phyloP scores from a whole-genome alignment of 2,797 vertebrate genomes.

The Zonotrichia albicollis region DNA sequence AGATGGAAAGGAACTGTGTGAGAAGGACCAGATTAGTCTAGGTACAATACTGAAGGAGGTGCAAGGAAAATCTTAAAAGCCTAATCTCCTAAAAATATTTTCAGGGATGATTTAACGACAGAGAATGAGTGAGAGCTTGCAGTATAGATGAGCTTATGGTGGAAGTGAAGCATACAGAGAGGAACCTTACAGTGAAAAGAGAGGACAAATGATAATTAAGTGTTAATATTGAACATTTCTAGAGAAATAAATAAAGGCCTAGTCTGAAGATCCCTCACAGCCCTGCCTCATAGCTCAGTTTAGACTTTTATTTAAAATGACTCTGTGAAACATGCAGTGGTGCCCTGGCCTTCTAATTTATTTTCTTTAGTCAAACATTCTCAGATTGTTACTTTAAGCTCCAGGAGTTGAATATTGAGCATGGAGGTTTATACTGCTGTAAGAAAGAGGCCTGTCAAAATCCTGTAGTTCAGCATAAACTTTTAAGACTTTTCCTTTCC shows the following conservation, averaged over 20 bases:
- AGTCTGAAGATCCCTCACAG: neutral
- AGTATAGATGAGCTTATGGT: neutral
- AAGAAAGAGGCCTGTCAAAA: neutral
- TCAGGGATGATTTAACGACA: neutral
- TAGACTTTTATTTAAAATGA: neutral
- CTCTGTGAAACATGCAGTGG: neutral
- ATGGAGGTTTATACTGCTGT: neutral
- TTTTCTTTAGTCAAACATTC: slow-evolving; percentile 11
- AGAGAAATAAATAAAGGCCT: slow-evolving; percentile 16
- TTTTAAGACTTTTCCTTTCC: neutral
- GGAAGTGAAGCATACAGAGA: neutral
- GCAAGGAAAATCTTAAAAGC: slow-evolving; percentile 53
- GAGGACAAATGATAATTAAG: neutral
- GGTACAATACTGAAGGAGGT: slow-evolving; percentile 39
- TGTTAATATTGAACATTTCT: neutral
- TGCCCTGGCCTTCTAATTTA: neutral
- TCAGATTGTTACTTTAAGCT: neutral
- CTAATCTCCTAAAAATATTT: slow-evolving; percentile 52
- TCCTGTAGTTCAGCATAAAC: neutral
- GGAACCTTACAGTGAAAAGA: neutral
- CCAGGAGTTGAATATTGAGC: neutral
- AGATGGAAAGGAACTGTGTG: slow-evolving; percentile 44
- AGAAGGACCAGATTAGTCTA: slow-evolving; percentile 28
- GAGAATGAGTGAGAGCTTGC: slow-evolving; percentile 12
- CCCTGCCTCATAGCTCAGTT: neutral